Conservation (phyloP, 92 coral and sea anemone species). For the Umimayanthus chanpuru region DNA sequence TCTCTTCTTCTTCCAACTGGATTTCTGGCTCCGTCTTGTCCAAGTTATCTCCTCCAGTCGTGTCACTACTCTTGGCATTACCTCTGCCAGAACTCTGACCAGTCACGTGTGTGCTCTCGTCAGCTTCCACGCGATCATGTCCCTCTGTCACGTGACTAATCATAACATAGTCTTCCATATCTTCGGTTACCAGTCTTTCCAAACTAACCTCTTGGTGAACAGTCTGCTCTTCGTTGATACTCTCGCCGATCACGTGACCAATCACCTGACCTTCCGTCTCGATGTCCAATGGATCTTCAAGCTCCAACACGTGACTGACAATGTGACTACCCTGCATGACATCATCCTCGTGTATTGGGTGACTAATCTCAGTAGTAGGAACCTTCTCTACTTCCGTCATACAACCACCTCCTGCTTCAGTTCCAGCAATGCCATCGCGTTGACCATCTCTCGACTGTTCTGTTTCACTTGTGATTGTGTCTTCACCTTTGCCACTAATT, state of each 20-base stretch:
- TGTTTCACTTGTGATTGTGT: background rate
- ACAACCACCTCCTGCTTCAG: background rate
- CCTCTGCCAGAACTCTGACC: background rate
- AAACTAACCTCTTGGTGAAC: background rate
- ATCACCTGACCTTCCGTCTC: constrained; percentile 5
- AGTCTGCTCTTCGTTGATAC: background rate
- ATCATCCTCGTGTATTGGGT: background rate
- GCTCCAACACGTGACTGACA: constrained; percentile 13
- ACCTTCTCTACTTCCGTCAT: background rate
- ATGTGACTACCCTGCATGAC: constrained; percentile 14
- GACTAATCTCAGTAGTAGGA: background rate
- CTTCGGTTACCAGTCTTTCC: constrained; percentile 3
- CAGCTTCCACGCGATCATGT: background rate
- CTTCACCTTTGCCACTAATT: background rate
- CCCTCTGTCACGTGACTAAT: constrained; percentile 29
- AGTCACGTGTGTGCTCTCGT: background rate
- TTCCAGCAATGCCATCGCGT: background rate
- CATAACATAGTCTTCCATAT: constrained; percentile 36
- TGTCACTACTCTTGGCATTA: background rate
- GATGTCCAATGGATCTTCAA: background rate
- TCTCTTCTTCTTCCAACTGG: background rate
- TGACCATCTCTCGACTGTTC: background rate
- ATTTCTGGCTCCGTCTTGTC: background rate
- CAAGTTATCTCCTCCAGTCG: background rate
- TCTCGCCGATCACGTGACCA: background rate